Evolutionary conservation across 2,113 vertebrate genomes (phyloP).

Genomic region (Hydrolagus affinis): DNA sequence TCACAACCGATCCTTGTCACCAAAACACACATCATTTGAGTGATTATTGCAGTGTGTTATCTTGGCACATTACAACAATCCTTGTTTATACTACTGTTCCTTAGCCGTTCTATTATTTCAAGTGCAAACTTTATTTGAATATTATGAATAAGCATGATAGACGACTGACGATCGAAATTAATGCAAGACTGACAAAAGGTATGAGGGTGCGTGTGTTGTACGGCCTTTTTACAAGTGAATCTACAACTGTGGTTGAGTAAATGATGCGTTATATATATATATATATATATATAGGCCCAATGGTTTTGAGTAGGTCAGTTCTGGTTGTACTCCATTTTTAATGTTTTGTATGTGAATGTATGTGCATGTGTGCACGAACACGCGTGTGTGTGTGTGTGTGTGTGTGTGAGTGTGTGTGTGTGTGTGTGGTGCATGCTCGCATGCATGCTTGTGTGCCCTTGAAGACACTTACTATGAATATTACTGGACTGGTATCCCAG

Average conservation of each 20-base stretch:
- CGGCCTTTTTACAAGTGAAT: conserved; percentile 45
- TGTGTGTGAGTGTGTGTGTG: conserved; percentile 56
- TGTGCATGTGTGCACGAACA: conserved; percentile 35
- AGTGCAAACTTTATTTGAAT: conserved; percentile 32
- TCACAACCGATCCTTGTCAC: conserved; percentile 4
- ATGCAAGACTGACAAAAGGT: conserved; percentile 50
- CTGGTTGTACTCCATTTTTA: conserved; percentile 48
- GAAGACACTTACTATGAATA: conserved; percentile 38
- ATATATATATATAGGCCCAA: conserved; percentile 35
- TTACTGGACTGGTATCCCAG: conserved; percentile 62
- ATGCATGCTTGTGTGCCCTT: background rate
- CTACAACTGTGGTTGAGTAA: conserved; percentile 54
- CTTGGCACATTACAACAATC: conserved; percentile 51
- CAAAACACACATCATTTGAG: conserved; percentile 16
- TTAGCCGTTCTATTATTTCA: conserved; percentile 42
- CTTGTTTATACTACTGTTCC: conserved; percentile 54
- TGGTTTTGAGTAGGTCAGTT: conserved; percentile 65
- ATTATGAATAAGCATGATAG: conserved; percentile 35
- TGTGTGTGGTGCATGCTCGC: conserved; percentile 45
- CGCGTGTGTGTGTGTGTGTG: conserved; percentile 29
- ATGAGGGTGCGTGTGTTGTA: conserved; percentile 45
- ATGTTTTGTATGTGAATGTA: conserved; percentile 35
- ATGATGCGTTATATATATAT: conserved; percentile 52
- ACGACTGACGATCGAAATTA: conserved; percentile 46
- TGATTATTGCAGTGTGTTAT: conserved; percentile 48